A percentile compares a stretch with the other conserved stretches of the same genome.
These are phyloP conservation scores for Amphilophus citrinellus DNA, from an alignment of 2,113 vertebrate species.

Conservation along the genomic window DNA sequence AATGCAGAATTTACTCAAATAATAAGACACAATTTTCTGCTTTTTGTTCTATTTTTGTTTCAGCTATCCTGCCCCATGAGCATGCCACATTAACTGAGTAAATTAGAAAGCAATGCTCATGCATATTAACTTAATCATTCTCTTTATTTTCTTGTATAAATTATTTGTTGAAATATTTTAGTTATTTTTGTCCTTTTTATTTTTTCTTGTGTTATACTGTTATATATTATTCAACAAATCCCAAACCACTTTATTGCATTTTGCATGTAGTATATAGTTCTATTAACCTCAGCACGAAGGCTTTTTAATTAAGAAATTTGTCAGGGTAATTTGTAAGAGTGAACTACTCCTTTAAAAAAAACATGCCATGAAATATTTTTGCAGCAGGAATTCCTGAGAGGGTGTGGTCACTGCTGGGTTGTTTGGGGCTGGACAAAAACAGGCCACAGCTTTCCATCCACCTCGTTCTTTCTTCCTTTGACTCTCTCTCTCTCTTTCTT, in stretches of 20 bases:
- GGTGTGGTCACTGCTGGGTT: constrained; percentile 71
- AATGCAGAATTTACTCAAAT: constrained; percentile 3
- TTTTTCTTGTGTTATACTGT: neutral
- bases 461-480: constrained; percentile 24
- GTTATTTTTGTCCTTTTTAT: neutral
- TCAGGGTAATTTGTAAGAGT: neutral
- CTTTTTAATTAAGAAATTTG: neutral
- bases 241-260: neutral
- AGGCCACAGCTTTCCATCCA: constrained; percentile 67
- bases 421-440: constrained; percentile 70
- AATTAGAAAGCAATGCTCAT: neutral
- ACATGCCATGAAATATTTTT: constrained; percentile 61
- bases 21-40: neutral
- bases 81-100: neutral
- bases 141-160: neutral
- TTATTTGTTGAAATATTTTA: neutral
- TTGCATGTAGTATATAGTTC: neutral
- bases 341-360: constrained; percentile 50
- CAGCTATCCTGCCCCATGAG: neutral
- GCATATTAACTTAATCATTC: neutral
- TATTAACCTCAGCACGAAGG: neutral
- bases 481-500: constrained; percentile 26
- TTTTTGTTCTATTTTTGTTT: constrained; percentile 3
- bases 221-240: no score
- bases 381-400: constrained; percentile 74